Conservation (phyloP, 1,140 invertebrate genomes). For the Trachelipus rathkii region DNA sequence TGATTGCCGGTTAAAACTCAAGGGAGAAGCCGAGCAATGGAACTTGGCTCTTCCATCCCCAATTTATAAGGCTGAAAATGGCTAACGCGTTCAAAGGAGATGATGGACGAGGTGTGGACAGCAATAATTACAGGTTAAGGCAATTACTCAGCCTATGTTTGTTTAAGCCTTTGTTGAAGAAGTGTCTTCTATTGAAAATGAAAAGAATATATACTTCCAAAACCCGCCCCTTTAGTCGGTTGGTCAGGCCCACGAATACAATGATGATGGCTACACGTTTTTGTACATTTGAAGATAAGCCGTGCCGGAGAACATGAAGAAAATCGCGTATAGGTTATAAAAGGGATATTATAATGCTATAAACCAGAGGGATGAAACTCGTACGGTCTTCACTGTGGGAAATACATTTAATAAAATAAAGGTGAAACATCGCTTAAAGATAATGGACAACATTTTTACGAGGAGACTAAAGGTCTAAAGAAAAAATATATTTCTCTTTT, state of each 20-base stretch:
- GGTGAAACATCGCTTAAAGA: neutral
- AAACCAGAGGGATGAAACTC: neutral
- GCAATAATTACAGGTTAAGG: conserved; percentile 4
- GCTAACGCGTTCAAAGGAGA: neutral
- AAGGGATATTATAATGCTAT: conserved; percentile 9
- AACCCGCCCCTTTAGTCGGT: neutral
- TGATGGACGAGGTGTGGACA: conserved; percentile 10
- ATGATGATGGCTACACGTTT: neutral
- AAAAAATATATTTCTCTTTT: too few relatives aligned
- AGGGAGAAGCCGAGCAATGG: neutral
- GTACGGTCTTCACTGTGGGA: neutral
- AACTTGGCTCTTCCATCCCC: neutral
- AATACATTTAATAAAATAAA: conserved; percentile 3
- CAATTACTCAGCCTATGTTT: conserved; percentile 12
- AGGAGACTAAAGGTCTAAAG: too few relatives aligned
- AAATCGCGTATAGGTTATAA: neutral
- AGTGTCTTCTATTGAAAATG: neutral
- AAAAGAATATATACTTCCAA: neutral
- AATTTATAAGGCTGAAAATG: neutral
- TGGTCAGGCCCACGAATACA: neutral
- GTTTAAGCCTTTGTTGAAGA: conserved; percentile 8
- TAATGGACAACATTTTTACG: neutral
- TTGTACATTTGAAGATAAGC: neutral
- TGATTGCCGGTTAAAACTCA: neutral
- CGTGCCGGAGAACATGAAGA: neutral